These are phyloP conservation scores for Hydriomena furcata DNA, from an alignment of 2,888 invertebrate species.

Conservation along the genomic window DNA sequence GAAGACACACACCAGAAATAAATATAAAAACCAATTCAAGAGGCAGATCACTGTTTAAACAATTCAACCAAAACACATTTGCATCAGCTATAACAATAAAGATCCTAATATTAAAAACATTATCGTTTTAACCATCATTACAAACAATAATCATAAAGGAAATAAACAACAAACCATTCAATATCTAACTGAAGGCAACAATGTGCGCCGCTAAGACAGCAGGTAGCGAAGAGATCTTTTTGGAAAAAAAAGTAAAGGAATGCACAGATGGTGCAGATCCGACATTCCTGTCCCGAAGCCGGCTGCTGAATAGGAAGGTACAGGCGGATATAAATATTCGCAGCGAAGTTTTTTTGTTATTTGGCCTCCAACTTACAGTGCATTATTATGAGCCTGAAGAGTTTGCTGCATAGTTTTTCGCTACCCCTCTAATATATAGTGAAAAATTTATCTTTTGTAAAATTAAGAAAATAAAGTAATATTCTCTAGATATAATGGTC, in stretches of 20 bases:
- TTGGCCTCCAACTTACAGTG: background rate
- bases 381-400: too few species aligned
- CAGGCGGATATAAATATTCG: slow-evolving; percentile 28
- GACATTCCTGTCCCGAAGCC: slow-evolving; percentile 60
- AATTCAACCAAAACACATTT: background rate
- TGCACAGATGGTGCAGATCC: slow-evolving; percentile 79
- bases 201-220: slow-evolving; percentile 62
- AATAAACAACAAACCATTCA: slow-evolving; percentile 36
- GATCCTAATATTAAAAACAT: slow-evolving; percentile 12
- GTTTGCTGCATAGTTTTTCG: too few species aligned
- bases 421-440: too few species aligned
- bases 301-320: slow-evolving; percentile 48
- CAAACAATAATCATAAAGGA: slow-evolving; percentile 38
- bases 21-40: too few species aligned
- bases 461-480: too few species aligned
- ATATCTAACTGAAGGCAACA: slow-evolving; percentile 50
- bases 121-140: slow-evolving; percentile 21
- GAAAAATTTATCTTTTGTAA: too few species aligned
- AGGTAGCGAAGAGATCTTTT: slow-evolving; percentile 68
- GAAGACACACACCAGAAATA: too few species aligned
- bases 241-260: slow-evolving; percentile 68
- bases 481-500: too few species aligned
- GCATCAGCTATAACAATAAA: background rate
- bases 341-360: slow-evolving; percentile 22
- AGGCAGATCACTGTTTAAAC: too few species aligned